Conservation (phyloP, 2,113 vertebrate genomes). For the Brachionichthys hirsutus region DNA sequence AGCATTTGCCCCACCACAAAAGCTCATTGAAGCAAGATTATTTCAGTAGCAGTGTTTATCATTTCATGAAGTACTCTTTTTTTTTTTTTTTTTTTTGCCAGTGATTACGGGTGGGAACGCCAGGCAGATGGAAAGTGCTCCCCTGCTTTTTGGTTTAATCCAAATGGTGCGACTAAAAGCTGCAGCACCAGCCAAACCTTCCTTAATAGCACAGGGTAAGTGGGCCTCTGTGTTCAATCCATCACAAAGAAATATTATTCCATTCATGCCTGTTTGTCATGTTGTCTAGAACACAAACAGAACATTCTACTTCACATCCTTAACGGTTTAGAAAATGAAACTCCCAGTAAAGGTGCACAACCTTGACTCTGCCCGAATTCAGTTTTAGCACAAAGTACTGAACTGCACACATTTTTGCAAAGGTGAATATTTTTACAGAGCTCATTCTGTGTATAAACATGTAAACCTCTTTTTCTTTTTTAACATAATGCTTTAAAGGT, state of each 20-base stretch:
- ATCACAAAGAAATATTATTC: conserved; percentile 51
- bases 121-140: conserved; percentile 86
- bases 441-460: not conserved
- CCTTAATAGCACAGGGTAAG: conserved; percentile 95
- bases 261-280: conserved; percentile 37
- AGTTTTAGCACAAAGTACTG: conserved; percentile 9
- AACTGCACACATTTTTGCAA: not conserved
- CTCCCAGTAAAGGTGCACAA: not conserved
- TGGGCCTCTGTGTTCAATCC: conserved; percentile 46
- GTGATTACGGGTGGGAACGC: conserved; percentile 95
- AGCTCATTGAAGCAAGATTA: conserved; percentile 34
- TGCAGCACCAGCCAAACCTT: conserved; percentile 89
- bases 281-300: conserved; percentile 36
- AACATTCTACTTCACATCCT: conserved; percentile 29
- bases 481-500: conserved; percentile 71
- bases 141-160: conserved; percentile 95
- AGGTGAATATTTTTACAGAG: not conserved
- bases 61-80: conserved; percentile 51
- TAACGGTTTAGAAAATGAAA: conserved; percentile 7
- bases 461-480: not conserved
- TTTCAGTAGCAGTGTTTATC: conserved; percentile 48
- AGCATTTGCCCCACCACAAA: conserved; percentile 44
- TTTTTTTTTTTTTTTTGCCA: too few species aligned
- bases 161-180: conserved; percentile 80
- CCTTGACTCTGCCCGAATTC: conserved; percentile 14